phyloP scores from a whole-genome alignment of 2,797 vertebrate species.

The Sebastes trivittatus region DNA sequence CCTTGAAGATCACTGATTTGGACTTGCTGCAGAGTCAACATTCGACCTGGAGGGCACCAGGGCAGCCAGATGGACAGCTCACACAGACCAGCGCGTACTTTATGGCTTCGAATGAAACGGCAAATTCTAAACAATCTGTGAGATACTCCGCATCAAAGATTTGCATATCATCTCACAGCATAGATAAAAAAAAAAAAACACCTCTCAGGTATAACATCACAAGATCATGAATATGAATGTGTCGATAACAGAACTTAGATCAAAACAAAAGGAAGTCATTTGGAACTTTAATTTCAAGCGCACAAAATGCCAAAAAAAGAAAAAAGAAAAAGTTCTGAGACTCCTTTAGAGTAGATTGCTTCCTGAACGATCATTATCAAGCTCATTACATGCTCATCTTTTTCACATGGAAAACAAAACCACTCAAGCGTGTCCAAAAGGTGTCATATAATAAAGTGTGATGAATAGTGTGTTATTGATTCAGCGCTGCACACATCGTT shows the following conservation, averaged over 20 bases:
- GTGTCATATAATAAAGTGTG: slow-evolving; percentile 39
- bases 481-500: slow-evolving; percentile 20
- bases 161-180: neutral
- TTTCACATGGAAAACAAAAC: slow-evolving; percentile 55
- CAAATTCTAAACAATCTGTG: neutral
- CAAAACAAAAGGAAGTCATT: slow-evolving; percentile 43
- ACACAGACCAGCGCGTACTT: neutral
- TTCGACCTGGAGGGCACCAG: slow-evolving; percentile 46
- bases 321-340: neutral
- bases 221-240: slow-evolving; percentile 38
- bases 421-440: slow-evolving; percentile 34
- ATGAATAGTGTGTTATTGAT: slow-evolving; percentile 49
- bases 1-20: slow-evolving; percentile 54
- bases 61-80: slow-evolving; percentile 43
- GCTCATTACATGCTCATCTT: slow-evolving; percentile 47
- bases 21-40: slow-evolving; percentile 43
- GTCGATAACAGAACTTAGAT: slow-evolving; percentile 11
- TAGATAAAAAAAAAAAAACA: slow-evolving; percentile 7
- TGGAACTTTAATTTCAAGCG: slow-evolving; percentile 49
- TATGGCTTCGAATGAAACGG: neutral
- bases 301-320: neutral
- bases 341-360: slow-evolving; percentile 14
- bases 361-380: slow-evolving; percentile 47
- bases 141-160: neutral
- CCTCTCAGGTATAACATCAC: neutral